Evolutionary conservation across 1,140 invertebrate genomes (phyloP), one percentile per base, ranked within the genome.

Genomic region (Drosophila melanica): DNA sequence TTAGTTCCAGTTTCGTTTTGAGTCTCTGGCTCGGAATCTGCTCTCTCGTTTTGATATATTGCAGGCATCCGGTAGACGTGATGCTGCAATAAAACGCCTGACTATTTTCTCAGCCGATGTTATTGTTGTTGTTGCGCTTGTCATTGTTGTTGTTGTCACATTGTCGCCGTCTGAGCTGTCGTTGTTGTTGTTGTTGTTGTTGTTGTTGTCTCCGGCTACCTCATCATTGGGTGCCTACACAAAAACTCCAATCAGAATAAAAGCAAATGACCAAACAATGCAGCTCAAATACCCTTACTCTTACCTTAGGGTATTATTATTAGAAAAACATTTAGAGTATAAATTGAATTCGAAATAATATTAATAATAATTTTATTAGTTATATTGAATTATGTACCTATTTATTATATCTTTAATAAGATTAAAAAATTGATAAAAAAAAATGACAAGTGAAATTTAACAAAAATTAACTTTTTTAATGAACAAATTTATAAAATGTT

Each of bases 21-120:
- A 48, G 20, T 58, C 68, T 67, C 69, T 48, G 33, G 62, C 39
- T 30, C 23, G 10, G 27, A 42, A 11, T 30, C n/a, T 27, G 8
- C 30, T 45, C 30, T 51, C 14, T 18, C 12, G 44, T 37, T 82
- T 86, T 89, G 84, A 89, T 90, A 89, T 89, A 89, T 89, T 89
- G 84, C 80, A 90, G 80, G 85, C 84, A 89, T 89, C 85, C 84
- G 84, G 85, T 90, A 73, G 84, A 89, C 84, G 77, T 89, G 85
- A 89, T 84, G 84, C 85, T 90, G 84, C 84, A 77, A 89, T 89
- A 89, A 89, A 89, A 84, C 18, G 63, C 64, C 58, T 30, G 54
- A 67, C 63, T 72, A 67, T 67, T 64, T 75, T 75, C 66, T 63
- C 72, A 70, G 65, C 44, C 20, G 41, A 51, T 27, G 14, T 51